A percentile compares a stretch with the other conserved stretches of the same genome.
Evolutionary conservation across 1,140 invertebrate genomes (phyloP).

Genomic region (Drosophila eugracilis): DNA sequence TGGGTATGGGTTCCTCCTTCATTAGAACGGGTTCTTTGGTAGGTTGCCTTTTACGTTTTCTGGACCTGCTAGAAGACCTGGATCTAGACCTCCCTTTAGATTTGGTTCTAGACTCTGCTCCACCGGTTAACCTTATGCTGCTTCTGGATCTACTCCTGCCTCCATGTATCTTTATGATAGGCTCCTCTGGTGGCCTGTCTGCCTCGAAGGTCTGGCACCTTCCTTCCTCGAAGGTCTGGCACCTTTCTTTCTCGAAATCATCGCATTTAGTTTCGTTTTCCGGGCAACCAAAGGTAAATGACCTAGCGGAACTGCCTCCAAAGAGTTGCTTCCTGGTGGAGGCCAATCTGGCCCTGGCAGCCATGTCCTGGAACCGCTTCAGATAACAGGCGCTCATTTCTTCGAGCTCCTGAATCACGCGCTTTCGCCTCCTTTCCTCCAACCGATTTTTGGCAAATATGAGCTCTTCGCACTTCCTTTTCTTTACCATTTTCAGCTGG

Average conservation of each 20-base stretch:
- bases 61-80: neutral
- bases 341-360: conserved; percentile 21
- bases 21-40: neutral
- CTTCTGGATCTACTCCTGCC: neutral
- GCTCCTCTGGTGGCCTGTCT: neutral
- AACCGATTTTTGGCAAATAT: neutral
- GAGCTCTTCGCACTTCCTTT: conserved; percentile 5
- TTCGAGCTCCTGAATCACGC: conserved; percentile 43
- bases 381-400: conserved; percentile 30
- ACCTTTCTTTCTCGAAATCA: neutral
- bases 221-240: neutral
- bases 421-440: conserved; percentile 7
- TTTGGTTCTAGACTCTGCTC: neutral
- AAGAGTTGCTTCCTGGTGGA: conserved; percentile 43
- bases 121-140: neutral
- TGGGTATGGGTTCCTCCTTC: neutral
- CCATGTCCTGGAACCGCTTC: conserved; percentile 46
- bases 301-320: neutral
- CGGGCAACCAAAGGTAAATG: neutral
- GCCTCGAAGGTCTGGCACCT: neutral
- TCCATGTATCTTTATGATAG: neutral
- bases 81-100: neutral
- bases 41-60: too few relatives aligned
- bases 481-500: conserved; percentile 30
- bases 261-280: neutral